Evolutionary conservation across 2,888 invertebrate species (phyloP), one percentile per base, ranked within the genome.

Genomic region (Sphaerophoria taeniata): DNA sequence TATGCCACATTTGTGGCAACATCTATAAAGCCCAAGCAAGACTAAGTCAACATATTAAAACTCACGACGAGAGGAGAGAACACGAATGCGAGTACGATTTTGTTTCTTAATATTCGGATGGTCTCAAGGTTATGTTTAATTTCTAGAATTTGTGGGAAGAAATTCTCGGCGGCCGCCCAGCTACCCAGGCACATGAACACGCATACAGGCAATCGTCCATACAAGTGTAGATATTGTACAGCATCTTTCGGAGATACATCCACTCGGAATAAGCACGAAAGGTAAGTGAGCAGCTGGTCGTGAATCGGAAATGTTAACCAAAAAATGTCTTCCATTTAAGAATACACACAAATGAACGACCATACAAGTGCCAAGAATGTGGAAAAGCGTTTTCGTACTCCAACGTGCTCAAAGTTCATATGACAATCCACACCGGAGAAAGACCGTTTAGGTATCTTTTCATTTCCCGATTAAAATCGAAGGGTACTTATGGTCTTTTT

Each of bases 131-230:
- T 43, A 3, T 43, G 9, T 9, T 43, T 43, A 9, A 24, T 24
- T 24, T 6, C 3, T 9, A 92, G 92, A 79, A 91, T 92, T 43
- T 92, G 92, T 47, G 90, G 90, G 0, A 90, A 91, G 86, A 89
- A 89, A 16, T 92, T 92, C 84, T 91, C 92, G 0, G 90, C 91
- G 76, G 90, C 91, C 0, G 92, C 92, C 53, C 92, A 92, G 70
- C 78, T 92, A 60, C 90, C 91, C 3, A 89, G 92, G 3, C 92
- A 92, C 71, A 92, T 92, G 92, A 91, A 92, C 76, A 92, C 92
- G 0, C 92, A 92, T 72, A 92, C 91, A 2, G 92, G 92, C 14
- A 90, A 92, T 84, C 89, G 92, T 6, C 92, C 92, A 6, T 92
- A 91, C 74, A 90, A 90, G 53, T 92, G 92, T 83, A 89, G 88